Conservation (phyloP, 2,888 invertebrate species). For the Ormyrus thymus region DNA sequence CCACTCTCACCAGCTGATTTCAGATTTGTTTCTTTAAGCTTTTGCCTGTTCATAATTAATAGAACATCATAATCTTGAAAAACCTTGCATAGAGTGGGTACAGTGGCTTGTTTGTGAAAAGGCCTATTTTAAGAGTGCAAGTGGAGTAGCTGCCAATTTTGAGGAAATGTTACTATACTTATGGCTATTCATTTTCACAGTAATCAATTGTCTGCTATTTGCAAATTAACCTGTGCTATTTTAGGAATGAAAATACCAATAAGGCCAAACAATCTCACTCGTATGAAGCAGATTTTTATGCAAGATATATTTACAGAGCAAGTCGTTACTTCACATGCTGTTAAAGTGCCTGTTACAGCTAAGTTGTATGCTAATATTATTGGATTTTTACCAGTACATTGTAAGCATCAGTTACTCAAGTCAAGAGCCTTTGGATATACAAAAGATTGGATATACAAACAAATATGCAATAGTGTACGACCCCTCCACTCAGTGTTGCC, state of each 20-base stretch:
- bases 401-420: constrained; percentile 95
- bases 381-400: constrained; percentile 96
- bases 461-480: constrained; percentile 91
- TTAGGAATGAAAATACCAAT: constrained; percentile 96
- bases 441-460: constrained; percentile 96
- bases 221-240: constrained; percentile 94
- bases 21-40: constrained; percentile 92
- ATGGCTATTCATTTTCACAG: constrained; percentile 98
- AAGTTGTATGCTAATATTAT: constrained; percentile 91
- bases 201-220: constrained; percentile 93
- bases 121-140: constrained; percentile 90
- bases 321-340: constrained; percentile 96
- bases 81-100: constrained; percentile 92
- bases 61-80: constrained; percentile 82
- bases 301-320: constrained; percentile 98
- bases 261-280: constrained; percentile 88
- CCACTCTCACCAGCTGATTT: constrained; percentile 94
- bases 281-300: constrained; percentile 95
- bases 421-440: constrained; percentile 96
- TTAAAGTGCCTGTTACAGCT: constrained; percentile 95
- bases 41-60: constrained; percentile 95
- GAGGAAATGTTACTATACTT: constrained; percentile 95
- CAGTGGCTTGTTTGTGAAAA: constrained; percentile 95
- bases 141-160: constrained; percentile 91
- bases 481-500: constrained; percentile 96